Evolutionary conservation across 2,797 vertebrate species (phyloP), one percentile per base, ranked within the genome.

Genomic region (Sphenopsis melanotis): DNA sequence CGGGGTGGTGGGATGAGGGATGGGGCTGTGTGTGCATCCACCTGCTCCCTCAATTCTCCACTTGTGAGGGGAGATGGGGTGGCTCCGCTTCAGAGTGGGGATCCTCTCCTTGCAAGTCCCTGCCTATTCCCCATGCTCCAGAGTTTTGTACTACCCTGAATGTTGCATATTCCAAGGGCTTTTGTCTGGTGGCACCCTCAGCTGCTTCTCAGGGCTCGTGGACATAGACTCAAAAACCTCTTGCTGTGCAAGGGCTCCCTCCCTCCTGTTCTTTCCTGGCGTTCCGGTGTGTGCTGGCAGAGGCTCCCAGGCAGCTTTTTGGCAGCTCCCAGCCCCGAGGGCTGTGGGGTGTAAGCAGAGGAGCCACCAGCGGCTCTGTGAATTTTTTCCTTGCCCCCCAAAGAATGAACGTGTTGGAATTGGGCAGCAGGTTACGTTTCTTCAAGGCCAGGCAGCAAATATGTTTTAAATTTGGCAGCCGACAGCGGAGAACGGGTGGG

Each of bases 401-500:
- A 92, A 95, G 92, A 81, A 49, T 30, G 32, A 68, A 53, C 17
- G 71, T 91, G 92, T 89, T 19, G 94, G 96, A 94, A 78, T 89
- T 70, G 70, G 83, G 93, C 93, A 94, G 90, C 92, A 93, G 94
- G 95, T 97, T 95, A 85, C 26, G 2, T 94, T 95, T 94, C 94
- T 96, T 82, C 72, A 50, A 87, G 87, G 84, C 92, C 17, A 76
- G 90, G 92, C 95, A 96, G 93, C 91, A 95, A 97, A 97, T 97
- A 94, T 96, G 94, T 93, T 96, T 95, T 95, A 93, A 91, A 97
- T 97, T 97, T 97, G 95, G 92, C 94, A 96, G 83, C 80, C 82
- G 68, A 80, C 81, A 91, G 76, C 5, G 0, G 82, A 68, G 94
- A 97, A 64, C 68, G 94, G 89, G 95, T 92, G 95, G 94, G 96